Base-by-base conservation (phyloP, 2,113 vertebrate species). In the Bucco capensis region DNA sequence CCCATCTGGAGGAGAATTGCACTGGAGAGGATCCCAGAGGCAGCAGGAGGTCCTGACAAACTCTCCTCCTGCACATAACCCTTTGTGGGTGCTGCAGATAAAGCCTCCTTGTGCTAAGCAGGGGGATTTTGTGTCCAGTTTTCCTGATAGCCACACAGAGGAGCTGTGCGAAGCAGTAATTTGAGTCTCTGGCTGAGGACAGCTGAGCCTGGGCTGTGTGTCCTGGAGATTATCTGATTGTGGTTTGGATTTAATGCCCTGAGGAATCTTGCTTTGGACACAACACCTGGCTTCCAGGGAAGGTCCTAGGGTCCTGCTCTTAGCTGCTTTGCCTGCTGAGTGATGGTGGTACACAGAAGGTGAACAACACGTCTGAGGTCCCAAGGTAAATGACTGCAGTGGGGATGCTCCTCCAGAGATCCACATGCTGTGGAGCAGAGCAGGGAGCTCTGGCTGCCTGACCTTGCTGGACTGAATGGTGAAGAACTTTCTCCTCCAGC, bases 1-100 rank as follows among this genome's bases (percentile, higher is more conserved):
- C 85, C 92, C 72, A 56, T 89, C 79, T 54, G 64, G 82, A 91
- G 82, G 47, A 0, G 1, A 85, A 62, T 4, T 53, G 82, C 51
- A 16, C 91, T 83, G 94, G 94, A 94, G 80, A 88, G 89, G 64
- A 60, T 90, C 90, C 92, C 86, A 71, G 91, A 75, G 89, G 80
- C 16, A 0, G 88, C 90, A 83, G 88, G 81, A 65, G 91, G 84
- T 82, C 87, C 91, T 75, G 74, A 66, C 72, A 77, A 5, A 65
- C 1, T 0, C 61, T 89, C 49, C 94, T 93, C 84, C 78, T 0
- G 14, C 75, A 5, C 1, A 3, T 86, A 89, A 86, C 88, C 79
- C 95, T 83, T 71, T 81, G 85, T 70, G 88, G 69, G 65, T 67
- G 72, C 4, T 77, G 90, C n/a, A 23, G 88, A 80, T 62, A 64